phyloP scores from a whole-genome alignment of 2,113 vertebrate genomes.

The Lampris megalopsis region DNA sequence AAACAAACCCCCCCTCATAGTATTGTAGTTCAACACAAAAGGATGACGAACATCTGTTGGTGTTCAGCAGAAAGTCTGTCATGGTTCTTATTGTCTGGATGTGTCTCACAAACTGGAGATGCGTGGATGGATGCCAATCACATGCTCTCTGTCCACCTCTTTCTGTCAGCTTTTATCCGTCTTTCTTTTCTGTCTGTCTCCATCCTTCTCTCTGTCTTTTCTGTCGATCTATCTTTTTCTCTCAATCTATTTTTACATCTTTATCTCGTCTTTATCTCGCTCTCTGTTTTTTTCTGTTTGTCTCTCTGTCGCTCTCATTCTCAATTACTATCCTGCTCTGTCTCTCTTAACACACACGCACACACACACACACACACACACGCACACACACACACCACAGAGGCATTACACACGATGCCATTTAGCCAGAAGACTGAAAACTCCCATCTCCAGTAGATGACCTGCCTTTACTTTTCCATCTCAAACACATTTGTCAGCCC shows the following conservation, averaged over 20 bases:
- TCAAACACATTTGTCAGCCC: constrained; percentile 12
- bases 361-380: constrained; percentile 1
- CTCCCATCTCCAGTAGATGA: background rate
- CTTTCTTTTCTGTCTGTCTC: no score
- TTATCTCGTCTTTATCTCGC: no score
- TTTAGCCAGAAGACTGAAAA: constrained; percentile 23
- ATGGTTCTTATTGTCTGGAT: constrained; percentile 66
- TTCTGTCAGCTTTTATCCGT: no score
- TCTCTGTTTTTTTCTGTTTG: no score
- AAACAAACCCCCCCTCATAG: constrained; percentile 33
- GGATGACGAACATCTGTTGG: constrained; percentile 58
- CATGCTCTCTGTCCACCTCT: constrained; percentile 32
- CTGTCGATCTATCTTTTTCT: no score
- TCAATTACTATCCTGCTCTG: background rate
- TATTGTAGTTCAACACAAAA: constrained; percentile 50
- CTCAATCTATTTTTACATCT: no score
- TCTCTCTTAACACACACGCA: background rate
- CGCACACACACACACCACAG: background rate
- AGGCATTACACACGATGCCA: no score
- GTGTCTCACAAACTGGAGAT: constrained; percentile 41
- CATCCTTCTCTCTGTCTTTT: no score
- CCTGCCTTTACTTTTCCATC: constrained; percentile 2
- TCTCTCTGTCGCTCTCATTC: no score
- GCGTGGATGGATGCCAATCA: constrained; percentile 67
- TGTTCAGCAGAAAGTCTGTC: constrained; percentile 52